Evolutionary conservation across 2,888 invertebrate species (phyloP).

Genomic region (Neoitamus cyanurus): DNA sequence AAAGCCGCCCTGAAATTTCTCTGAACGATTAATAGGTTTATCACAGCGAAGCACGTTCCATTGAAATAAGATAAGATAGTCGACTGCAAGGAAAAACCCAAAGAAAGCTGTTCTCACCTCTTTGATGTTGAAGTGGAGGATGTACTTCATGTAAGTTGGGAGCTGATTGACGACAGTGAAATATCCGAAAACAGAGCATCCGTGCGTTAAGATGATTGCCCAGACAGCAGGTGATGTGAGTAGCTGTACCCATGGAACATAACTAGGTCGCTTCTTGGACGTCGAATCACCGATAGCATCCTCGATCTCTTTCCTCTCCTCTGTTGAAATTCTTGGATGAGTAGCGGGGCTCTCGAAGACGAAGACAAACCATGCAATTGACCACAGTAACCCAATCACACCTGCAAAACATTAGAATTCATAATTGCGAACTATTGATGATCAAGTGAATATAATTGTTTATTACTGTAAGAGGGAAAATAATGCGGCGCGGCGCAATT

Average conservation of each 20-base stretch:
- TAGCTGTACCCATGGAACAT: conserved; percentile 81
- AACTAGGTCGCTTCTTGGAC: conserved; percentile 70
- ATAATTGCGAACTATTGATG: not conserved
- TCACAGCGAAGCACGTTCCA: not conserved
- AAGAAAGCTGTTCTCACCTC: conserved; percentile 67
- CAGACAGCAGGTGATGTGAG: conserved; percentile 81
- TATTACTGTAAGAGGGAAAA: not conserved
- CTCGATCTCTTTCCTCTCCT: conserved; percentile 79
- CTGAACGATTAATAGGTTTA: not conserved
- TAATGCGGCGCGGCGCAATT: not conserved
- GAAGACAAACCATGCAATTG: conserved; percentile 81
- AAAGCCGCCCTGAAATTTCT: not conserved
- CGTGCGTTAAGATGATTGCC: conserved; percentile 87
- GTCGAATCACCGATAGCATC: conserved; percentile 75
- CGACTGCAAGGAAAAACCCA: not conserved
- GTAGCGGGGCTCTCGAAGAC: conserved; percentile 84
- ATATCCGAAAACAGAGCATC: conserved; percentile 86
- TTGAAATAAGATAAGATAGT: not conserved
- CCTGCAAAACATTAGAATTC: conserved; percentile 64
- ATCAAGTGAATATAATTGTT: not conserved
- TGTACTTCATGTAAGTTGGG: conserved; percentile 86
- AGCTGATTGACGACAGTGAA: conserved; percentile 89
- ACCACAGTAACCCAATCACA: conserved; percentile 82
- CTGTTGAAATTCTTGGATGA: conserved; percentile 82
- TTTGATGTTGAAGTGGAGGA: conserved; percentile 81